Conservation (phyloP, 2,888 invertebrate species). For the Lasioglossum malachurum region DNA sequence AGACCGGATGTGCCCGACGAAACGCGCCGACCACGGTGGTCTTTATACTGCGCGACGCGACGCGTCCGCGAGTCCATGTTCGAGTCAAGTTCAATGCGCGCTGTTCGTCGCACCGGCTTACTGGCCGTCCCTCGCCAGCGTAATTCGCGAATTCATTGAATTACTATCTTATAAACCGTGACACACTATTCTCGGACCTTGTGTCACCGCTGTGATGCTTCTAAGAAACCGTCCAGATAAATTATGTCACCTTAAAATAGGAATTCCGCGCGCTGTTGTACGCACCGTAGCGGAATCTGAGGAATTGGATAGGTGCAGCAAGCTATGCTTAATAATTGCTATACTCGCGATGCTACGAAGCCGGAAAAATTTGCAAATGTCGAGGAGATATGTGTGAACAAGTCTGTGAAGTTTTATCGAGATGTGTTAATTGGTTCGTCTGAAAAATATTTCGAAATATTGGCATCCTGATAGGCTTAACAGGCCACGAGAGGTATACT, state of each 20-base stretch:
- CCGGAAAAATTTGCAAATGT: neutral
- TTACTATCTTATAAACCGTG: neutral
- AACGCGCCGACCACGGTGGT: conserved; percentile 1
- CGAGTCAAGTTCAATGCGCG: conserved; percentile 11
- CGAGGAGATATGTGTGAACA: neutral
- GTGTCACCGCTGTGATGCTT: neutral
- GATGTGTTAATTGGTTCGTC: neutral
- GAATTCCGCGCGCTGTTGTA: neutral
- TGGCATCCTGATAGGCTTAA: neutral
- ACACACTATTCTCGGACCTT: neutral
- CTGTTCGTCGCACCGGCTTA: neutral
- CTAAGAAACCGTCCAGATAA: neutral
- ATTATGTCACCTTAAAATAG: neutral
- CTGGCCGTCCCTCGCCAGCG: neutral
- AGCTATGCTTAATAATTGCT: neutral
- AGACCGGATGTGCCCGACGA: conserved; percentile 27
- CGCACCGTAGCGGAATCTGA: neutral
- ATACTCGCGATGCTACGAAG: neutral
- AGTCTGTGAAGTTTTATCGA: neutral
- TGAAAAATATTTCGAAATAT: neutral
- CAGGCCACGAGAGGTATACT: neutral
- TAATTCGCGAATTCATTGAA: neutral
- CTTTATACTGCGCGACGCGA: conserved; percentile 17
- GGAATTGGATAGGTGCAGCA: neutral
- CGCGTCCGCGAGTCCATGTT: conserved; percentile 10